Base-by-base conservation (phyloP, 2,888 invertebrate genomes). In the Coecobrya sp. region DNA sequence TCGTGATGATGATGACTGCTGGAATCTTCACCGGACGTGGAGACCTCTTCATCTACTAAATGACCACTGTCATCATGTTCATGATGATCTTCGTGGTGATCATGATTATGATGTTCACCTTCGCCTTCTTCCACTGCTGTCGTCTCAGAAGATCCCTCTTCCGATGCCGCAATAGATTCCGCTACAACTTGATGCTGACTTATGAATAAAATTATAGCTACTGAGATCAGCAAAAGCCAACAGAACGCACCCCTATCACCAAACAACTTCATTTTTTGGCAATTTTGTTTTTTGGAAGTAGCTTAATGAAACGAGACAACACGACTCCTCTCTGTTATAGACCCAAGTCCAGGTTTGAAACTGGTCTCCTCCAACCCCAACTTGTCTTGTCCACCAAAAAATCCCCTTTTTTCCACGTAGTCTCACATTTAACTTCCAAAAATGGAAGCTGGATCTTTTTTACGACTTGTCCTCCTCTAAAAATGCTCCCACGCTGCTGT, bases 61-160 rank as follows among this genome's bases (percentile, higher is more conserved):
- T 27, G 19, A 5, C 59, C 30, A 36, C 19, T 22, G n/a, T 70
- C 30, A 3, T 52, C 79, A 8, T 79, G 79, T 8, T 79, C 49
- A 79, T 45, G 79, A 45, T 79, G 19, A 8, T 45, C 45, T 13
- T 79, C 8, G 30, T 79, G 79, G n/a, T 79, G n/a, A 19, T 49
- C 22, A 22, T 36, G 36, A 36, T 7, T 7, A 7, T 36, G 36
- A 2, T 36, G 3, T 36, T 36, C 36, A 36, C 4, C 25, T 10
- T 45, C 22, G 16, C 45, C 45, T 11, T 79, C 3, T 42, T 79
- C 49, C 30, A n/a, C n/a, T n/a, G n/a, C n/a, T n/a, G n/a, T n/a
- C n/a, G n/a, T n/a, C n/a, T n/a, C n/a, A n/a, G 79, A n/a, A 1
- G 7, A 22, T 4, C 8, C 36, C 7, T 30, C 36, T 55, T 82